Evolutionary conservation across 2,113 vertebrate genomes (phyloP).

Genomic region (Oostethus manadensis): DNA sequence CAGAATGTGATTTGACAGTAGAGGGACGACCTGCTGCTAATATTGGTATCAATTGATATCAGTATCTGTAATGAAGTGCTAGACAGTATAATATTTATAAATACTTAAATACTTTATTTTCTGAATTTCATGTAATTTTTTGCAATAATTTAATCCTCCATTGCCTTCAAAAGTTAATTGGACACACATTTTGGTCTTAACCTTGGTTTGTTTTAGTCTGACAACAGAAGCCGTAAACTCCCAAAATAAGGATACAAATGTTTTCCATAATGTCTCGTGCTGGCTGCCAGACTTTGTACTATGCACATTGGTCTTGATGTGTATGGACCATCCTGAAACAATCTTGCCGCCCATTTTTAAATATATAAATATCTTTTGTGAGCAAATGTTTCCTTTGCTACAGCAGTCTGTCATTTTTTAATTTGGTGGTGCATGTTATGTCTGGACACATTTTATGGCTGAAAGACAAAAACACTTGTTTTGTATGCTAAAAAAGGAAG

Average conservation of each 20-base stretch:
- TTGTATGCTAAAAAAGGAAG: background rate
- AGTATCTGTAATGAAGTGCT: too few relatives aligned
- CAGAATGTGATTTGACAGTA: too few relatives aligned
- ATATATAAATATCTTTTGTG: background rate
- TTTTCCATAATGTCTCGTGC: constrained; percentile 16
- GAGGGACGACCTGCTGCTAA: too few relatives aligned
- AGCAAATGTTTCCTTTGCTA: constrained; percentile 3
- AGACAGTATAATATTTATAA: too few relatives aligned
- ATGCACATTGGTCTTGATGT: constrained; percentile 30
- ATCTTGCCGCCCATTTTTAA: constrained; percentile 16
- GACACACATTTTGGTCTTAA: background rate
- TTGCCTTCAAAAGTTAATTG: constrained; percentile 2
- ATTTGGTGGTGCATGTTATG: constrained; percentile 10
- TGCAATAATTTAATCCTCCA: background rate
- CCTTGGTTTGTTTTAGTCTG: constrained; percentile 3
- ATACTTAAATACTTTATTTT: too few relatives aligned
- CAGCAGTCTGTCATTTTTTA: background rate
- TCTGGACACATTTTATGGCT: constrained; percentile 20
- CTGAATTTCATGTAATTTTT: too few relatives aligned
- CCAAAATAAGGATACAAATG: constrained; percentile 7
- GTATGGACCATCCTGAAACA: constrained; percentile 22
- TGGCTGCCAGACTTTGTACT: constrained; percentile 18
- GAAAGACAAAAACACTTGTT: constrained; percentile 5
- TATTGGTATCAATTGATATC: too few relatives aligned
- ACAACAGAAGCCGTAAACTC: background rate